Percentiles rank a stretch among this genome's conserved stretches.
phyloP scores from a whole-genome alignment of 2,888 invertebrate species.

The Nebria salina region DNA sequence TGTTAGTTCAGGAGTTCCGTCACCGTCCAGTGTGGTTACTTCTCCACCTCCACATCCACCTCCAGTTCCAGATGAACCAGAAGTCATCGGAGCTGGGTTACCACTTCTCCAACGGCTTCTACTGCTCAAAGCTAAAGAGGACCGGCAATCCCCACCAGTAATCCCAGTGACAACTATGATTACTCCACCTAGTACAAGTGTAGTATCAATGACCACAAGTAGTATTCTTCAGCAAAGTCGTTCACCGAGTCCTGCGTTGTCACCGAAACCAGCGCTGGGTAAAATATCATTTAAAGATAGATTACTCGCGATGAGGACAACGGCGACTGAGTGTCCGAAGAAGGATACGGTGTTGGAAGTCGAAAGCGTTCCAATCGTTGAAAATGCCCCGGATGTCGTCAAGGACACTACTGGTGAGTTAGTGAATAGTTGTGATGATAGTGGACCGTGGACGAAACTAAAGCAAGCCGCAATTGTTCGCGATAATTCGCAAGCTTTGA shows the following conservation, averaged over 20 bases:
- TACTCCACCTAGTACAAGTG: conserved; percentile 47
- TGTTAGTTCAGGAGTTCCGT: conserved; percentile 66
- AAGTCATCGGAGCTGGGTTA: conserved; percentile 75
- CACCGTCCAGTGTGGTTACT: conserved; percentile 71
- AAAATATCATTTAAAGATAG: conserved; percentile 57
- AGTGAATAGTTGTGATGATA: neutral
- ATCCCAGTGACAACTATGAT: conserved; percentile 46
- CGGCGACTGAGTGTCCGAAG: neutral
- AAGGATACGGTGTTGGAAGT: neutral
- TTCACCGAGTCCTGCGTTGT: conserved; percentile 49
- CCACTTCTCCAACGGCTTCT: conserved; percentile 80
- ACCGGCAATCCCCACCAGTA: conserved; percentile 63
- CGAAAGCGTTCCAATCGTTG: neutral
- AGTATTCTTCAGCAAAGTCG: conserved; percentile 8
- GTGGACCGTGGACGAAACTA: conserved; percentile 77
- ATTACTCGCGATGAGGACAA: neutral
- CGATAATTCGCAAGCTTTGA: conserved; percentile 55
- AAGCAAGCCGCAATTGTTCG: conserved; percentile 77
- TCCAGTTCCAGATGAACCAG: conserved; percentile 61
- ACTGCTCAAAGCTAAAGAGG: conserved; percentile 80
- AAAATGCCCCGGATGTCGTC: neutral
- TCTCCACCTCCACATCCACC: conserved; percentile 63
- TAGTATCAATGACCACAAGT: conserved; percentile 38
- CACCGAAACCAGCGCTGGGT: conserved; percentile 52
- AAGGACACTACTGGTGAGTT: neutral